Percentiles rank a stretch among this genome's conserved stretches.
These are phyloP conservation scores for Drosophila guanche DNA, from an alignment of 1,140 invertebrate genomes.

Conservation along the genomic window DNA sequence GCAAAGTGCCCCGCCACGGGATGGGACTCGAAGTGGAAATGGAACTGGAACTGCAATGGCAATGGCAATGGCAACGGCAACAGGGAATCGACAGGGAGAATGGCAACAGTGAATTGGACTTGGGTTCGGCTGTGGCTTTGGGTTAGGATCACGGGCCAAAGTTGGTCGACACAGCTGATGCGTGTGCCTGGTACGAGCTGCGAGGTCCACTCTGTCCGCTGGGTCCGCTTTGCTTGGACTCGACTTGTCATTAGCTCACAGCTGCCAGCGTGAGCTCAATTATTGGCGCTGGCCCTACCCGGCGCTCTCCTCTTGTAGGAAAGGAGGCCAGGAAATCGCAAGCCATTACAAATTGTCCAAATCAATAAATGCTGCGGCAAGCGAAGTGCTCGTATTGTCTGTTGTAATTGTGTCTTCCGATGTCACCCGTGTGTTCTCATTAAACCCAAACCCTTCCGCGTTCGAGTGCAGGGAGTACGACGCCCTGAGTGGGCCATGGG, in stretches of 20 bases:
- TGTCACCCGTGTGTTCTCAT: no score
- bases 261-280: slow-evolving; percentile 77
- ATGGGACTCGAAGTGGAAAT: slow-evolving; percentile 16
- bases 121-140: slow-evolving; percentile 6
- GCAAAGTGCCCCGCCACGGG: slow-evolving; percentile 61
- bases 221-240: slow-evolving; percentile 56
- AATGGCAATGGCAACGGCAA: background rate
- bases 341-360: slow-evolving; percentile 80
- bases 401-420: no score
- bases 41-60: background rate
- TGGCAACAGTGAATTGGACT: background rate
- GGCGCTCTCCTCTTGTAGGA: background rate
- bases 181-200: background rate
- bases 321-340: slow-evolving; percentile 81
- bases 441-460: no score
- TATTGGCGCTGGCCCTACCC: slow-evolving; percentile 52
- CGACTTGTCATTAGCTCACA: slow-evolving; percentile 74
- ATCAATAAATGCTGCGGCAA: slow-evolving; percentile 75
- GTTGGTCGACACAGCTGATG: slow-evolving; percentile 45
- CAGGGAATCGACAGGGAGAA: slow-evolving; percentile 7
- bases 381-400: background rate
- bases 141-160: slow-evolving; percentile 25
- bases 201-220: no score
- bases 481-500: no score
- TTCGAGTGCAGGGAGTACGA: no score